Base-by-base conservation (phyloP, 2,797 vertebrate genomes). In the Pseudochaenichthys georgianus region DNA sequence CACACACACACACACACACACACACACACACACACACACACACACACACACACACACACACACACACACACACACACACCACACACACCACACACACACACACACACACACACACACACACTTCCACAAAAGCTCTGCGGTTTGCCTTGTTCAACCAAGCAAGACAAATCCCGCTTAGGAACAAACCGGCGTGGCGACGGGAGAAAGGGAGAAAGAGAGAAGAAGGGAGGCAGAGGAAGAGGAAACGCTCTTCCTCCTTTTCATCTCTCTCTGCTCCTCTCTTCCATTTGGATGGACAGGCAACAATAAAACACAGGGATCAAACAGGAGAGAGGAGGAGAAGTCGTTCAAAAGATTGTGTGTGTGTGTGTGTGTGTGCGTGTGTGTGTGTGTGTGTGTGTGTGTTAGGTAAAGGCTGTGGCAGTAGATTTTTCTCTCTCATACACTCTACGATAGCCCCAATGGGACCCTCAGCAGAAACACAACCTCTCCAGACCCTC, bases 401-500 rank as follows among this genome's bases (percentile, higher is more conserved):
- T 55, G 42, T 58, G 77, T 77, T 59, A 47, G 50, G 70, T 77
- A 52, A 46, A 65, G 76, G 84, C 73, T 55, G 71, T 7, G 74
- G 88, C 81, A 87, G 83, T 88, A 89, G 87, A 86, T 87, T 86
- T 88, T 75, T 81, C 78, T 67, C 64, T 46, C 80, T 87, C 88
- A 81, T 87, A 88, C 80, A 80, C 75, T 80, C 75, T 51, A 53
- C 61, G 87, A 92, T 15, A 82, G 86, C 86, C 90, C 93, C 89
- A 85, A 57, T 60, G 93, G 92, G 92, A 89, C 91, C 83, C 77
- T 89, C 85, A 66, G 80, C 71, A 88, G 92, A 89, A 91, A 92
- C 92, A 91, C 88, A 89, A 91, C 83, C 90, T 93, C 87, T 87
- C 92, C 92, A 93, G 92, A 90, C 91, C 91, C 89, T 93, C 82